Percentiles rank a stretch among this genome's conserved stretches.
Conservation (phyloP, 2,888 invertebrate species). For the Cyclophora albipunctata region DNA sequence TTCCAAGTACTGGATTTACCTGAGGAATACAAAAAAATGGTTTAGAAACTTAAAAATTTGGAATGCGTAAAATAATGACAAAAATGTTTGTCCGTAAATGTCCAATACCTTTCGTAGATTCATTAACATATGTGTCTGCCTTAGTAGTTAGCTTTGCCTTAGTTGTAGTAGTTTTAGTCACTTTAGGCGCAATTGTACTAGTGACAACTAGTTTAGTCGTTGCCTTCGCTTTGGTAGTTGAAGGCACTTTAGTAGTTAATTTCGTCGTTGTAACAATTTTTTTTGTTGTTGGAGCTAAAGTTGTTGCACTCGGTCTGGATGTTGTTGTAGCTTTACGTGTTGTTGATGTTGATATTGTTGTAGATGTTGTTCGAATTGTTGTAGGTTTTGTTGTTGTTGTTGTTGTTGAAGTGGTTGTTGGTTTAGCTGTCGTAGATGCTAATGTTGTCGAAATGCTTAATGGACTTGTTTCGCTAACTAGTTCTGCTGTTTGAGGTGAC, state of each 20-base stretch:
- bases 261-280: conserved; percentile 8
- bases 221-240: conserved; percentile 11
- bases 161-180: conserved; percentile 5
- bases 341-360: conserved; percentile 13
- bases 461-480: conserved; percentile 28
- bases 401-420: conserved; percentile 11
- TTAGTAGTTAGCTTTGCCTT: not conserved
- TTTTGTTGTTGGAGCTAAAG: conserved; percentile 6
- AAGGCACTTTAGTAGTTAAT: conserved; percentile 5
- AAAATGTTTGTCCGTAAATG: no score
- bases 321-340: conserved; percentile 13
- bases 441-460: conserved; percentile 11
- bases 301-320: conserved; percentile 14
- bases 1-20: conserved; percentile 26
- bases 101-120: not conserved
- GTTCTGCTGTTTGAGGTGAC: conserved; percentile 38
- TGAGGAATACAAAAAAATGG: conserved; percentile 13
- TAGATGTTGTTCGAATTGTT: conserved; percentile 16
- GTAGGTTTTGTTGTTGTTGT: conserved; percentile 16
- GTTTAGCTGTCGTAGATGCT: conserved; percentile 11
- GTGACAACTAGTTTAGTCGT: not conserved
- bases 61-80: conserved; percentile 2
- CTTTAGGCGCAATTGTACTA: conserved; percentile 6
- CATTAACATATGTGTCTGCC: no score
- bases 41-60: not conserved